Evolutionary conservation across 2,797 vertebrate species (phyloP).

Genomic region (Myoxocephalus aenaeus): DNA sequence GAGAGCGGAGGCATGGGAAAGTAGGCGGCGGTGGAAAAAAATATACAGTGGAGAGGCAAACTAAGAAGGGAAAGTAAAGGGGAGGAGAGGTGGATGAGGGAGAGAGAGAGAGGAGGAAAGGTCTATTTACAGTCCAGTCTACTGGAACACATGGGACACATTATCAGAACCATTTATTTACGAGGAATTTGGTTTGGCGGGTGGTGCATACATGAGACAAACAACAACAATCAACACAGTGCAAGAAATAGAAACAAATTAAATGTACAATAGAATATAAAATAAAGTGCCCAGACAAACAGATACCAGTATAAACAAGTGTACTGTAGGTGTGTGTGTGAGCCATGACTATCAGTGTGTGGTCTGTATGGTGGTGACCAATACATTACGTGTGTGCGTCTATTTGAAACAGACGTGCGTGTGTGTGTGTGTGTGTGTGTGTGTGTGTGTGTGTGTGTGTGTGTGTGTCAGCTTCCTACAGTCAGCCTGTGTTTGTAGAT

Average conservation of each 20-base stretch:
- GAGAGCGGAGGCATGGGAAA: neutral
- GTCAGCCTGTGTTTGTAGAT: slow-evolving; percentile 43
- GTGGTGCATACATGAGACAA: too few species aligned
- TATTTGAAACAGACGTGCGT: neutral
- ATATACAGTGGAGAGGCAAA: neutral
- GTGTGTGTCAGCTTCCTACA: slow-evolving; percentile 43
- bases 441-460: slow-evolving; percentile 56
- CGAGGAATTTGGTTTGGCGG: too few species aligned
- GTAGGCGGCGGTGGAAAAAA: neutral
- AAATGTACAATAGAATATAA: too few species aligned
- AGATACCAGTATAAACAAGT: neutral
- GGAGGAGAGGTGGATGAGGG: neutral
- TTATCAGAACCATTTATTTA: neutral
- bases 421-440: slow-evolving; percentile 19
- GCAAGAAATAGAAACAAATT: too few species aligned
- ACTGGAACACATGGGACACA: neutral
- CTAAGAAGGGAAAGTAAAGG: neutral
- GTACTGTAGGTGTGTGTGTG: neutral
- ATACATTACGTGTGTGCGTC: neutral
- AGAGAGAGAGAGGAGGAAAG: neutral
- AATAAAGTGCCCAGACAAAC: too few species aligned
- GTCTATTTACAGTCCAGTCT: neutral
- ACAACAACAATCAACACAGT: too few species aligned
- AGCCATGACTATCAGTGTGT: too few species aligned
- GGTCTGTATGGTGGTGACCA: too few species aligned